Percentiles rank a stretch among this genome's conserved stretches.
Evolutionary conservation across 2,797 vertebrate genomes (phyloP).

Genomic region (Syngnathus rostellatus): DNA sequence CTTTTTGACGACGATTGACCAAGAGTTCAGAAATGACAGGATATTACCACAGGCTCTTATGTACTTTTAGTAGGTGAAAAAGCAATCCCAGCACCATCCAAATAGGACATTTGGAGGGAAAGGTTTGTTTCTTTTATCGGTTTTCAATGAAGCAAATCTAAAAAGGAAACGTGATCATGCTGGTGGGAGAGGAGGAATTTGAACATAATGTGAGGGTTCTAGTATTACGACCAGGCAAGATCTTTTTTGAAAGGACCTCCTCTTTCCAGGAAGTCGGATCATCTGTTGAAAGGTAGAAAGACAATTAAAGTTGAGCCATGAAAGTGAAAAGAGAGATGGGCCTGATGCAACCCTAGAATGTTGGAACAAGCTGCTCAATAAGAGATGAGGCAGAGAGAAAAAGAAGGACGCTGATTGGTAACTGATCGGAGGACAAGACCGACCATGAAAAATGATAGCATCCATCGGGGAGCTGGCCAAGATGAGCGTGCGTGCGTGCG

Average conservation of each 20-base stretch:
- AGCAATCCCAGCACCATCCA: too few species aligned
- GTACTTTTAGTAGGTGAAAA: too few species aligned
- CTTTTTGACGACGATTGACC: too few species aligned
- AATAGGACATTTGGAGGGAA: too few species aligned
- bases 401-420: constrained; percentile 11
- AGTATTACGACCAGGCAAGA: not conserved
- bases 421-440: constrained; percentile 18
- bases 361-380: constrained; percentile 21
- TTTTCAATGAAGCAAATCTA: too few species aligned
- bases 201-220: not conserved
- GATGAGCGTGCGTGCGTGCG: not conserved
- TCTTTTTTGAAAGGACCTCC: not conserved
- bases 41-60: too few species aligned
- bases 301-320: not conserved
- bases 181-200: not conserved
- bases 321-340: not conserved
- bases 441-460: constrained; percentile 18
- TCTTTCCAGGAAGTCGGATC: not conserved
- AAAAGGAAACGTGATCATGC: not conserved
- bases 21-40: too few species aligned
- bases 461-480: not conserved
- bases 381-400: constrained; percentile 17
- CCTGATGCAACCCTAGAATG: constrained; percentile 9
- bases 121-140: too few species aligned
- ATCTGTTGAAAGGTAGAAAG: not conserved